phyloP scores from a whole-genome alignment of 2,113 vertebrate species.

The Bettongia penicillata region DNA sequence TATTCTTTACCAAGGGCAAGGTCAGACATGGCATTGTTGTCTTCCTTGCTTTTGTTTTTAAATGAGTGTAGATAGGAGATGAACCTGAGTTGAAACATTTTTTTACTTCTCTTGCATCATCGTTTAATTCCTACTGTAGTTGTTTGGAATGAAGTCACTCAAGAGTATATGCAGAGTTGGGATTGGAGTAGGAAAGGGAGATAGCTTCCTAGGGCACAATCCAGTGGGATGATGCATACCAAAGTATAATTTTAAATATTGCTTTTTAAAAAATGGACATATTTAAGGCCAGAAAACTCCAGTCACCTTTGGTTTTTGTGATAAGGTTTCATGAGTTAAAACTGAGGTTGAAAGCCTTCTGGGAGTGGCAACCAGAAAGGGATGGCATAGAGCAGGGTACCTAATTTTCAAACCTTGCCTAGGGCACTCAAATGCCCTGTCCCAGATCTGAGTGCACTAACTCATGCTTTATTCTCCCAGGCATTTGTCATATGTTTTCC shows the following conservation, averaged over 20 bases:
- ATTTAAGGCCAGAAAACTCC: neutral
- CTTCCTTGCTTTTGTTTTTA: conserved; percentile 28
- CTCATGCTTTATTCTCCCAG: neutral
- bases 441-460: neutral
- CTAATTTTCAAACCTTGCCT: neutral
- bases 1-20: conserved; percentile 34
- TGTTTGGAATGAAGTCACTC: conserved; percentile 23
- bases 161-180: neutral
- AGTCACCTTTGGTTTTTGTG: neutral
- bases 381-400: neutral
- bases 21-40: neutral
- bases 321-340: neutral
- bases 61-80: conserved; percentile 23
- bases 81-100: conserved; percentile 19
- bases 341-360: neutral
- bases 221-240: neutral
- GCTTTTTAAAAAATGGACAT: neutral
- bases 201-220: neutral
- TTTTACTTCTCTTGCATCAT: neutral
- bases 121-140: conserved; percentile 48
- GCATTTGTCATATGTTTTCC: conserved; percentile 6
- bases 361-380: neutral
- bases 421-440: neutral
- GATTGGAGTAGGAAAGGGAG: neutral
- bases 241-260: neutral